Base-by-base conservation (phyloP, 2,113 vertebrate genomes). In the Semicossyphus pulcher region DNA sequence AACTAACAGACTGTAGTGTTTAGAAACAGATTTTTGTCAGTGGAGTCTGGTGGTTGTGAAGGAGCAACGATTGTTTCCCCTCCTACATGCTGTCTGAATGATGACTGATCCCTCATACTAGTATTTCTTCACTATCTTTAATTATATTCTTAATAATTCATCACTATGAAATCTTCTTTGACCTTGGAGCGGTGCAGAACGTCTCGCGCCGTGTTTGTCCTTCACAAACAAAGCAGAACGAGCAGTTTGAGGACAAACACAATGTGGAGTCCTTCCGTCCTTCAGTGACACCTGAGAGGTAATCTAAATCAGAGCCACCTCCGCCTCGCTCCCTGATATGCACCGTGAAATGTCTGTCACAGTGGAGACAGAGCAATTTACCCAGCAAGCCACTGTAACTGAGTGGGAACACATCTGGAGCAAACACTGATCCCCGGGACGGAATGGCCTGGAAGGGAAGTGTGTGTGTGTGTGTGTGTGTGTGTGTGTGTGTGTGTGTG, bases 311-410 rank as follows among this genome's bases (percentile, higher is more conserved):
- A 72, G 63, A 37, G 5, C 18, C 42, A 59, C 63, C 78, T 47
- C 45, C 12, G 42, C 51, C 71, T 42, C 51, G 9, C 57, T 29
- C 26, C 41, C 61, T 0, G 5, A 31, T 10, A 74, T 67, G 45
- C 80, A 69, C 67, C 79, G 29, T 80, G 74, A 79, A 83, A 79
- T 59, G 48, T 68, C 82, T 81, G 86, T 65, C 88, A 83, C 81
- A 0, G 14, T 20, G 57, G 48, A 84, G 80, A 84, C 74, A 31
- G 34, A 65, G 66, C 67, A 76, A 85, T 85, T 85, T 81, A 85
- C 53, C 70, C 70, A 67, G 75, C 15, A 54, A 59, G 21, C 78
- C 41, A 23, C 65, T 65, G 83, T 23, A 72, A 60, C 58, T 15
- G 64, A 70, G 37, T 53, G 60, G 15, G 53, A 21, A 71, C 10